Conservation (phyloP, 2,888 invertebrate genomes). For the Teleiodes luculella region DNA sequence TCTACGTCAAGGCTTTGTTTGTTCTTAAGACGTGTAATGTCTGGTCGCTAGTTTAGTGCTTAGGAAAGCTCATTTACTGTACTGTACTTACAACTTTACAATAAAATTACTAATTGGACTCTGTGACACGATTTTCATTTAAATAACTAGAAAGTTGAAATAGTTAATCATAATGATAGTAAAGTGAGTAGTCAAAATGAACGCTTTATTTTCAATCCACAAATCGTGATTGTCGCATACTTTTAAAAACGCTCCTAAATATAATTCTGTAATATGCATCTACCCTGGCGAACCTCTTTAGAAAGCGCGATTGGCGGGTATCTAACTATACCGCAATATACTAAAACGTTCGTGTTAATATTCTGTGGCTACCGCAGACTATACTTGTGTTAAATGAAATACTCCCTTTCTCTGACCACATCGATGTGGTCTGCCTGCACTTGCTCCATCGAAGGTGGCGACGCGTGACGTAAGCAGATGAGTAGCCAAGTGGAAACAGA, state of each 20-base stretch:
- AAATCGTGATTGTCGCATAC: no score
- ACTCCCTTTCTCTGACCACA: slow-evolving; percentile 18
- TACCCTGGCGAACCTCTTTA: not conserved
- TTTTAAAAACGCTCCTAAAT: not conserved
- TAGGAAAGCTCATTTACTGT: not conserved
- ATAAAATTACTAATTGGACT: no score
- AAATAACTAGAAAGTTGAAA: no score
- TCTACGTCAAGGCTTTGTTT: not conserved
- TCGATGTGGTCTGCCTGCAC: slow-evolving; percentile 30
- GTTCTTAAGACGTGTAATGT: not conserved
- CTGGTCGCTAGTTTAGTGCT: not conserved
- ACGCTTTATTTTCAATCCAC: no score
- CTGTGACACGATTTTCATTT: no score
- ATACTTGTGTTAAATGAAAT: not conserved
- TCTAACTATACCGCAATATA: not conserved
- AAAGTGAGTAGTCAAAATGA: no score
- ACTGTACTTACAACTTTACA: no score
- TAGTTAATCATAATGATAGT: no score
- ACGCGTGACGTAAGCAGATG: slow-evolving; percentile 67
- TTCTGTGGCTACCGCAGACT: not conserved
- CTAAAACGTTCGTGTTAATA: not conserved
- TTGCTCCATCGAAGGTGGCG: slow-evolving; percentile 58
- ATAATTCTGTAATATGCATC: not conserved
- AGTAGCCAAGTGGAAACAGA: slow-evolving; percentile 62
- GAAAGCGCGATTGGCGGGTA: slow-evolving; percentile 8